These are phyloP conservation scores for Cyanocitta stelleri DNA, from an alignment of 2,113 vertebrate species.

Conservation along the genomic window DNA sequence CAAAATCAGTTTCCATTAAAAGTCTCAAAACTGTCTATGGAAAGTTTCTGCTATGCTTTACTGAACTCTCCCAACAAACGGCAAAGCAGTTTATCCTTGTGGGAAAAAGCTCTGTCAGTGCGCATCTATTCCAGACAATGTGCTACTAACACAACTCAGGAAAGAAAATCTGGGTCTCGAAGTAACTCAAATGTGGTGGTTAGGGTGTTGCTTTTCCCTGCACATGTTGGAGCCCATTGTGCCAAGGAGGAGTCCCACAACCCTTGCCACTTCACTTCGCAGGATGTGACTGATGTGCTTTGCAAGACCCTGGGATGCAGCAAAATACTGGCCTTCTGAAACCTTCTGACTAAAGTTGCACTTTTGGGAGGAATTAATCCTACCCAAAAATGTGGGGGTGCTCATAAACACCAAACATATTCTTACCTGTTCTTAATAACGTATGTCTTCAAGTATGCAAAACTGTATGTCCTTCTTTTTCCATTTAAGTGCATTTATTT, in stretches of 20 bases:
- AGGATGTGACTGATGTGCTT: neutral
- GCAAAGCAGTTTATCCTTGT: neutral
- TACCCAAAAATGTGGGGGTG: neutral
- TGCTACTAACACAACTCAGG: neutral
- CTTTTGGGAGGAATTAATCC: neutral
- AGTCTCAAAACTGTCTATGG: neutral
- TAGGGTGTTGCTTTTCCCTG: neutral
- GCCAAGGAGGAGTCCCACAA: neutral
- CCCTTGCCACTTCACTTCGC: neutral
- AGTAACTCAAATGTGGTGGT: neutral
- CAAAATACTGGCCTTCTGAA: neutral
- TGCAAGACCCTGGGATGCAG: neutral
- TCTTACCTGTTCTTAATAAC: neutral
- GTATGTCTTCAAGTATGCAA: neutral
- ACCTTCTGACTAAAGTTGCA: fast-evolving
- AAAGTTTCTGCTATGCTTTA: neutral
- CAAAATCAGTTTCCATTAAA: constrained; percentile 14
- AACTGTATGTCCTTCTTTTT: neutral
- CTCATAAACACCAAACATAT: neutral
- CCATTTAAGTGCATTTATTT: neutral
- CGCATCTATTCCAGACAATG: neutral
- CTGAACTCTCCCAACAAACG: neutral
- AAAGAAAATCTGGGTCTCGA: neutral
- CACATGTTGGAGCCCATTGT: fast-evolving
- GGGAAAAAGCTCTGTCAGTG: neutral